Base-by-base conservation (phyloP, 2,888 invertebrate genomes). In the Drosophila rubida region DNA sequence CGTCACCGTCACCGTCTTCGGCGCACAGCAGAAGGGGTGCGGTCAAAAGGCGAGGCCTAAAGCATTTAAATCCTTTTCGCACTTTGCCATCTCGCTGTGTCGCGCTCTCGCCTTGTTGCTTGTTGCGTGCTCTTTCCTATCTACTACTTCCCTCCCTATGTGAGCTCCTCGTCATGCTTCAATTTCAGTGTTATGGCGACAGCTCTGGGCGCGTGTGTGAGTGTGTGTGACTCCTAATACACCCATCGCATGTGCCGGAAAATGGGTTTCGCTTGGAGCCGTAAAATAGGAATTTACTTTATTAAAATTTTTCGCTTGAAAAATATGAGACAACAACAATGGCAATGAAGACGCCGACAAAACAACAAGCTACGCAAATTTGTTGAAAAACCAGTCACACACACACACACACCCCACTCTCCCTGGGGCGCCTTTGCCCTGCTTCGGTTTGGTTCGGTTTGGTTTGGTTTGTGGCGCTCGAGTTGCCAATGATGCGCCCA, bases 61-160 rank as follows among this genome's bases (percentile, higher is more conserved):
- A 77, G 83, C 87, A 87, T 87, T 82, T 87, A 87, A 83, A 87
- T 87, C 82, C 87, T 85, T 79, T 87, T 87, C 82, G 85, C 82
- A 83, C 86, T 81, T 80, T 65, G 58, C 64, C 60, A 45, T 78
- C 13, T 37, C 35, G 35, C 32, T n/a, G 32, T 37, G 76, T 73
- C 78, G 54, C 71, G 62, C 59, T 62, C 63, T 49, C 58, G 57
- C 46, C 53, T n/a, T n/a, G n/a, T n/a, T n/a, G 87, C 87, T 87
- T 81, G 87, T 87, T 87, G 82, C 87, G 62, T 71, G 70, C 54
- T 62, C 73, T 55, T 45, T 32, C 0, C 59, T 46, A 72, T 66
- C 59, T 55, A 55, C 55, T 44, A 59, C 60, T 68, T 68, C 69
- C 69, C 57, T 25, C 48, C 44, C 44, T 19, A 13, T 9, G 30